These are phyloP conservation scores for Platygyra sinensis DNA, from an alignment of 64 coral and sea anemone species.

Conservation along the genomic window DNA sequence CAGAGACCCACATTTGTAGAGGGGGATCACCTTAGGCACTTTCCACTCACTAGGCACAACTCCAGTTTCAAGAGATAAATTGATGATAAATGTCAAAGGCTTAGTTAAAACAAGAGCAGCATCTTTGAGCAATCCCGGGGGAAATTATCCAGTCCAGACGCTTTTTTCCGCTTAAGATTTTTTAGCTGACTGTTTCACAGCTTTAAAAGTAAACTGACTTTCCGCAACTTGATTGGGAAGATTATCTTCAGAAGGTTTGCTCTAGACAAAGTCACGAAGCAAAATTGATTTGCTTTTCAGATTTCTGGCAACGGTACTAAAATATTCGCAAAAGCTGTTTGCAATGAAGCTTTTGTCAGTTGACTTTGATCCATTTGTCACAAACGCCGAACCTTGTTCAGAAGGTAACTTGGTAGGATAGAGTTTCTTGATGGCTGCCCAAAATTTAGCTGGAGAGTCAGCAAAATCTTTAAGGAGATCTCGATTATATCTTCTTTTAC, in stretches of 20 bases:
- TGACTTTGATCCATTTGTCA: conserved; percentile 65
- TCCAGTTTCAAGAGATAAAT: conserved; percentile 10
- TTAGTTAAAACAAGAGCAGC: neutral
- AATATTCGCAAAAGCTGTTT: conserved; percentile 71
- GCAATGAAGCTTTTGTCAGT: conserved; percentile 73
- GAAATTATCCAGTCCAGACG: neutral
- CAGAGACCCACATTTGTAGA: neutral
- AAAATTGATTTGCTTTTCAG: too few relatives aligned
- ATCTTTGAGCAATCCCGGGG: neutral
- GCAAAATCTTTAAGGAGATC: conserved; percentile 35
- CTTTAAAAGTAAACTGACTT: neutral
- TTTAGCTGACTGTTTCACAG: neutral
- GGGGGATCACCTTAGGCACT: neutral
- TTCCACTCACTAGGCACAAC: conserved; percentile 18
- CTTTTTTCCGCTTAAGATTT: neutral
- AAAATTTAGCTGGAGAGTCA: conserved; percentile 65
- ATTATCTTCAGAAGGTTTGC: too few relatives aligned
- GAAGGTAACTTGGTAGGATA: conserved; percentile 49
- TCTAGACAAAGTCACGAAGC: too few relatives aligned
- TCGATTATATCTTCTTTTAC: conserved; percentile 53
- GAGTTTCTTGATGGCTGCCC: conserved; percentile 60
- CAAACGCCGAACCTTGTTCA: neutral
- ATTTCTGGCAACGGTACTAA: conserved; percentile 49
- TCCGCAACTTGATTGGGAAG: too few relatives aligned
- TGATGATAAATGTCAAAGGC: neutral